These are phyloP conservation scores for Ichneumon xanthorius DNA, from an alignment of 2,888 invertebrate genomes.

Conservation along the genomic window DNA sequence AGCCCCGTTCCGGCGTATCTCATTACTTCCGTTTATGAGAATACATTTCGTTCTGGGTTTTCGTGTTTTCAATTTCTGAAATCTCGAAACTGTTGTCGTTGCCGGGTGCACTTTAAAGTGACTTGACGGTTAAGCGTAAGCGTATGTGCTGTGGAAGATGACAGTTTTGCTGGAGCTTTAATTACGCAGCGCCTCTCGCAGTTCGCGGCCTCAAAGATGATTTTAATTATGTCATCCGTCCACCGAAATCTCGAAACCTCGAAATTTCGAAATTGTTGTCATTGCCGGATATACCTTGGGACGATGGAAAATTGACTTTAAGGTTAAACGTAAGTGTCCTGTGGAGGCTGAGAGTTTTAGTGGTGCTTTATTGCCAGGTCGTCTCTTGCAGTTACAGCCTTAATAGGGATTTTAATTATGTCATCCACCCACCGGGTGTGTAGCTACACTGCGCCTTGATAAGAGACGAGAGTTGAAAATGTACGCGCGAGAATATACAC, in stretches of 20 bases:
- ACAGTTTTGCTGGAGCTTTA: background rate
- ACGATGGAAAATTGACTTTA: background rate
- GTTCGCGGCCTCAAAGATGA: background rate
- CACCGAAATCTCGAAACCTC: background rate
- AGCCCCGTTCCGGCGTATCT: constrained; percentile 13
- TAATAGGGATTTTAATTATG: constrained; percentile 45
- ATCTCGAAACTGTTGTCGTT: background rate
- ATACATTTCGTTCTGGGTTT: constrained; percentile 22
- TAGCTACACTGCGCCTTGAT: background rate
- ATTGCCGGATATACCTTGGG: background rate
- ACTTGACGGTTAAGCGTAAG: background rate
- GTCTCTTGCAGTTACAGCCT: constrained; percentile 5
- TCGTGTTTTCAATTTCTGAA: constrained; percentile 7
- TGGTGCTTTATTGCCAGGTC: background rate
- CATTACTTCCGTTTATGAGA: constrained; percentile 16
- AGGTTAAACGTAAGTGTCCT: background rate
- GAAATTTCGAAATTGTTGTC: background rate
- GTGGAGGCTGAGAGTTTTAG: background rate
- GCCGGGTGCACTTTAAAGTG: background rate
- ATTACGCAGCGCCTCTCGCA: background rate
- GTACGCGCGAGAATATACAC: constrained; percentile 10
- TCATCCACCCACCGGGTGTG: constrained; percentile 18
- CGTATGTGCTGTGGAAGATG: background rate
- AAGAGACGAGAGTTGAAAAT: constrained; percentile 26
- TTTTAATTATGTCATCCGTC: constrained; percentile 50